Evolutionary conservation across 64 coral and sea anemone species (phyloP).

Genomic region (Actinia equina): DNA sequence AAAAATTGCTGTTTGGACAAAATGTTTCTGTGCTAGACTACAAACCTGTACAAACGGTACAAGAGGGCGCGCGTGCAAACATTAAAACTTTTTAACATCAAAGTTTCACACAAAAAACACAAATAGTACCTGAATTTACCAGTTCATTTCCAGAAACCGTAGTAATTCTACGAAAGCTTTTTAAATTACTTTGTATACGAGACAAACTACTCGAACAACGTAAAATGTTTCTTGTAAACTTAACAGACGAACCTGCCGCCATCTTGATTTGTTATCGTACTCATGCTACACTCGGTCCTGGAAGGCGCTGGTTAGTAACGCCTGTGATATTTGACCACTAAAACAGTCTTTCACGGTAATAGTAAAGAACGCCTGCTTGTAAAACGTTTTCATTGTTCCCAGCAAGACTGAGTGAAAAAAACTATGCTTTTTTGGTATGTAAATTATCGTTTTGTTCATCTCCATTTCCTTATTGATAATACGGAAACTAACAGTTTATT

Average conservation of each 20-base stretch:
- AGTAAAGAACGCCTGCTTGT: neutral
- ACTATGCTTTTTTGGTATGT: too few relatives aligned
- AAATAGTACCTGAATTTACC: neutral
- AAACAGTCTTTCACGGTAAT: neutral
- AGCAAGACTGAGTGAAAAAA: too few relatives aligned
- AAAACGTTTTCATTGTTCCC: neutral
- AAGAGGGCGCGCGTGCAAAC: too few relatives aligned
- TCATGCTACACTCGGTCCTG: neutral
- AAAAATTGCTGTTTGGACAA: too few relatives aligned
- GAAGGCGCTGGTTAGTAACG: neutral
- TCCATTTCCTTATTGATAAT: too few relatives aligned
- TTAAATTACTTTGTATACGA: neutral
- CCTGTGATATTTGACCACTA: neutral
- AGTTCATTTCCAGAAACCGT: neutral
- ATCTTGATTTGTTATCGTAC: conserved; percentile 20
- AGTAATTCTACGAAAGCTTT: neutral
- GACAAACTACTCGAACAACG: neutral
- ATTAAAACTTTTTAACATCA: neutral
- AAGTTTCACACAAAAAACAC: neutral
- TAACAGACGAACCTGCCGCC: conserved; percentile 12
- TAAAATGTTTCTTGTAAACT: neutral
- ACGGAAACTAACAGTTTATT: too few relatives aligned
- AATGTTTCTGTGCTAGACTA: too few relatives aligned
- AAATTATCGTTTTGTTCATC: too few relatives aligned
- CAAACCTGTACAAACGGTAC: too few relatives aligned